Evolutionary conservation across 2,797 vertebrate species (phyloP), one percentile per base, ranked within the genome.

Genomic region (Sebastolobus alascanus): DNA sequence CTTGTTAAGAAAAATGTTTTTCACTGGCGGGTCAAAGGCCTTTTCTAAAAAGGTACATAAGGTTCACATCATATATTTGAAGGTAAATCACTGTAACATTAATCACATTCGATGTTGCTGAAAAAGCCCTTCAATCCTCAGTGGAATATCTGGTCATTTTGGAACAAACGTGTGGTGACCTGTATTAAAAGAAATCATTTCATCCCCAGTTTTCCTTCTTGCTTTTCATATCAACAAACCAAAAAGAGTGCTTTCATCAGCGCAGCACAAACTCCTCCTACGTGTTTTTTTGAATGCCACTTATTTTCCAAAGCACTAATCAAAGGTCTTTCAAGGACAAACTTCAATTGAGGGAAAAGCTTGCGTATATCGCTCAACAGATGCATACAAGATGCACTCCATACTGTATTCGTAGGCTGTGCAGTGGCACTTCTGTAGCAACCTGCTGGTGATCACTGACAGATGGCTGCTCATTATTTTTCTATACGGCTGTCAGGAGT

Each of bases 381-480:
- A 85, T 68, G 73, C 60, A 70, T 16, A 59, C 59, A 78, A 80
- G 31, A 81, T 69, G 79, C 70, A 83, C 50, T 73, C 70, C 40
- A 77, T 63, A 22, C 69, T 77, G 77, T 35, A 70, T 61, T 83
- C 13, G 12, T 10, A 70, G 61, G 29, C 40, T 76, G 75, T 75
- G 71, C 75, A 22, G 43, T 35, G 67, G 58, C 85, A 82, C 89
- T 89, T 92, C 87, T 91, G 87, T 43, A 86, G 66, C 78, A 83
- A 83, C 75, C 91, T 87, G 80, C 84, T 89, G 84, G 56, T 90
- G 71, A 91, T 89, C 84, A 71, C 79, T 72, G 81, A 91, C 87
- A 87, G 81, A 85, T 85, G 79, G 87, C 67, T 80, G 75, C 88
- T 87, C 83, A 80, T 89, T 87, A 87, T 88, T 84, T 84, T 91